Evolutionary conservation across 2,797 vertebrate species (phyloP).

Genomic region (Anguilla obscura): DNA sequence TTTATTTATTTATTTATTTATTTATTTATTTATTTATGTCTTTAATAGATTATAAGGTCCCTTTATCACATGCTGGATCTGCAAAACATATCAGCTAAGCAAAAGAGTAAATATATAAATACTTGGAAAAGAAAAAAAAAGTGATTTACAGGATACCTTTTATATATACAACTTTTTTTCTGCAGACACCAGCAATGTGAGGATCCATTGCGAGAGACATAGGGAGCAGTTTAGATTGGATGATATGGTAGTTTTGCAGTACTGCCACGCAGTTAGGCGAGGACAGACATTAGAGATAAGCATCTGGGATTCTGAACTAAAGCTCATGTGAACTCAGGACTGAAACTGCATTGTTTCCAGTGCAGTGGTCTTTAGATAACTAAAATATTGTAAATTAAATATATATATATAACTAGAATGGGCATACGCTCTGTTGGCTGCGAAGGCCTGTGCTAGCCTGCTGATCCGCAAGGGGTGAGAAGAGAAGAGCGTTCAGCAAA

Average conservation of each 20-base stretch:
- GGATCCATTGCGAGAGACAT: not conserved
- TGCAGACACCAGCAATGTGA: not conserved
- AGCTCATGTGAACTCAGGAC: not conserved
- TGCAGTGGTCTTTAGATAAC: not conserved
- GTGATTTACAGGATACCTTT: not conserved
- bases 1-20: not conserved
- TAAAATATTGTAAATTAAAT: too few species aligned
- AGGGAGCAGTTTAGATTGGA: slow-evolving; percentile 6
- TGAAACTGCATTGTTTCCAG: not conserved
- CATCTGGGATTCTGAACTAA: not conserved
- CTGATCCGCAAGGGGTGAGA: too few species aligned
- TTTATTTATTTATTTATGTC: not conserved
- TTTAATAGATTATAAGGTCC: not conserved
- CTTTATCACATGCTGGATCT: slow-evolving; percentile 11
- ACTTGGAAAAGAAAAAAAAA: not conserved
- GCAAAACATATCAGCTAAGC: slow-evolving; percentile 1
- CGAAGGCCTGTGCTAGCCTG: too few species aligned
- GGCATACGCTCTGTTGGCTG: too few species aligned
- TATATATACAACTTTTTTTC: not conserved
- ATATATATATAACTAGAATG: too few species aligned
- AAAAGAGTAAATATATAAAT: not conserved
- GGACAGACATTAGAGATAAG: not conserved
- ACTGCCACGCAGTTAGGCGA: not conserved
- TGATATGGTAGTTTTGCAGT: not conserved
- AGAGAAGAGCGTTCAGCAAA: too few species aligned